phyloP scores from a whole-genome alignment of 1,140 invertebrate species.

The Drosophila prosaltans region DNA sequence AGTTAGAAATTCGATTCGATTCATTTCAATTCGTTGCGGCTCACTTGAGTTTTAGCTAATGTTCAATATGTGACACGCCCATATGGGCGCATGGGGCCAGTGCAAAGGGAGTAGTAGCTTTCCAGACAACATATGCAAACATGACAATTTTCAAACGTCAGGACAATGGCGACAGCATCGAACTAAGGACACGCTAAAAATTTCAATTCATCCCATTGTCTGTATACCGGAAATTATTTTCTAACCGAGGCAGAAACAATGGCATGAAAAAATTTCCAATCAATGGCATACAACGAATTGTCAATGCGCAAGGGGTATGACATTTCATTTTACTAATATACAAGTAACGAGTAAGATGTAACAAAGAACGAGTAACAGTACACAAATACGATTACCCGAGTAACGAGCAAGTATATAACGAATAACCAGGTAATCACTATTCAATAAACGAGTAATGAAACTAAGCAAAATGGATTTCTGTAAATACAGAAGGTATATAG shows the following conservation, averaged over 20 bases:
- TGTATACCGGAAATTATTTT: constrained; percentile 76
- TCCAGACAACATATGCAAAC: constrained; percentile 72
- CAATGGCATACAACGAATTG: constrained; percentile 30
- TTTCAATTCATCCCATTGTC: constrained; percentile 61
- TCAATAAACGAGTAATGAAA: too few relatives aligned
- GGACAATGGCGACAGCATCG: constrained; percentile 12
- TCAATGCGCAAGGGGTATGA: not conserved
- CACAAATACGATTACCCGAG: too few relatives aligned
- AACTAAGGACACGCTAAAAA: constrained; percentile 3
- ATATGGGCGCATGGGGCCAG: not conserved
- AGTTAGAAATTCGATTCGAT: constrained; percentile 60
- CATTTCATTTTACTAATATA: too few relatives aligned
- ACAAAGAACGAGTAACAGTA: too few relatives aligned
- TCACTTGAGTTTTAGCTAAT: constrained; percentile 81
- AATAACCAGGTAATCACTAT: too few relatives aligned
- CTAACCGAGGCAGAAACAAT: constrained; percentile 25
- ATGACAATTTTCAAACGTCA: constrained; percentile 66
- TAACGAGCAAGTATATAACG: too few relatives aligned
- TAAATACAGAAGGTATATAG: too few relatives aligned
- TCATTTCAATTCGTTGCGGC: constrained; percentile 77
- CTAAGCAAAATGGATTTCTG: too few relatives aligned
- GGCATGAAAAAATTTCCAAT: constrained; percentile 30
- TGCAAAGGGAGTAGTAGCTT: constrained; percentile 3
- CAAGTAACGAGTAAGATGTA: too few relatives aligned
- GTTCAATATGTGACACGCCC: constrained; percentile 77